Percentiles rank a stretch among this genome's conserved stretches.
Evolutionary conservation across 1,140 invertebrate species (phyloP).

Genomic region (Hydropsyche tenuis): DNA sequence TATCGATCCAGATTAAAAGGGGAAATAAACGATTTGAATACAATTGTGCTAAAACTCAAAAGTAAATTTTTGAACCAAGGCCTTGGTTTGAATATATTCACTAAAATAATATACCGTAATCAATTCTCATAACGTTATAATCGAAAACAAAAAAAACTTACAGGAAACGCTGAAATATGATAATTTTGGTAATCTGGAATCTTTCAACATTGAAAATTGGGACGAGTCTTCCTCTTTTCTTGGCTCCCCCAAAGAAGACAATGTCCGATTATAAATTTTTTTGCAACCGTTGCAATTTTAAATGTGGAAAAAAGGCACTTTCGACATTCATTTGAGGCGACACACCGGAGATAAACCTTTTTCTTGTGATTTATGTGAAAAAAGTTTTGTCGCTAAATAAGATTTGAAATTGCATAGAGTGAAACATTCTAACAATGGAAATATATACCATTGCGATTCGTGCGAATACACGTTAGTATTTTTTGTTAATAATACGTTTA

Average conservation of each 20-base stretch:
- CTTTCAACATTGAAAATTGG: not conserved
- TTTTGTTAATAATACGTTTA: not conserved
- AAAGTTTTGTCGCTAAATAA: conserved; percentile 38
- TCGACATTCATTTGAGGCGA: conserved; percentile 42
- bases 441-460: conserved; percentile 33
- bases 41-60: conserved; percentile 24
- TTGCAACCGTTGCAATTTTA: conserved; percentile 44
- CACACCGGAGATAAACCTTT: conserved; percentile 37
- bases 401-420: conserved; percentile 41
- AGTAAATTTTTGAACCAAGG: not conserved
- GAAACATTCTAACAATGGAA: conserved; percentile 28
- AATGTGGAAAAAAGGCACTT: conserved; percentile 38
- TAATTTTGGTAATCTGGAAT: not conserved
- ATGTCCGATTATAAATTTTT: conserved; percentile 37
- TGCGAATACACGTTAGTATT: conserved; percentile 39
- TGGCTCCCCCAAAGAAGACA: conserved; percentile 1
- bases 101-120: too few relatives aligned
- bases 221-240: too few relatives aligned
- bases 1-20: conserved; percentile 37
- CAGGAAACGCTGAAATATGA: not conserved
- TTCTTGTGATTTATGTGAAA: conserved; percentile 31
- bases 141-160: too few relatives aligned
- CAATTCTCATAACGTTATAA: too few relatives aligned
- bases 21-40: conserved; percentile 39
- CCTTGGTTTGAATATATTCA: not conserved